Evolutionary conservation across 2,888 invertebrate genomes (phyloP).

Genomic region (Heliconius cydno): DNA sequence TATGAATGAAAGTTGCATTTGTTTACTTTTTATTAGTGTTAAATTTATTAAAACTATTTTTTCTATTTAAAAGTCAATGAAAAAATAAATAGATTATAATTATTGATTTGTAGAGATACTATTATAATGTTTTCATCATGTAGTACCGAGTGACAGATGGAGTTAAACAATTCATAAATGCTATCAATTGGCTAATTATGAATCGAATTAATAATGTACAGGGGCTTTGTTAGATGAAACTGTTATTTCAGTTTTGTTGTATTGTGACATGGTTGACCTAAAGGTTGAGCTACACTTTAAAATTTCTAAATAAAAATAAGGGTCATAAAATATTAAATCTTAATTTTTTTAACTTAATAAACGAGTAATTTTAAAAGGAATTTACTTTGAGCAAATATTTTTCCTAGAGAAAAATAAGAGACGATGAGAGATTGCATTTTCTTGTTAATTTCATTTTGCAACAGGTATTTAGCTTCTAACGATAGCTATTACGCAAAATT

Average conservation of each 20-base stretch:
- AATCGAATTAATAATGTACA: constrained; percentile 8
- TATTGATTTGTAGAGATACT: not conserved
- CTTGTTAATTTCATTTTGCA: constrained; percentile 4
- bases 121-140: not conserved
- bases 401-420: constrained; percentile 6
- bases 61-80: not conserved
- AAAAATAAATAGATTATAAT: not conserved
- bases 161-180: constrained; percentile 12
- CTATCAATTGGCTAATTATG: constrained; percentile 15
- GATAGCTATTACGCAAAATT: constrained; percentile 10
- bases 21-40: not conserved
- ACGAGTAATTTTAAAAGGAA: not conserved
- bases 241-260: constrained; percentile 3
- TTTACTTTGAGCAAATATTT: not conserved
- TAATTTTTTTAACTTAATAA: not conserved
- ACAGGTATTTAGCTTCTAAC: constrained; percentile 12
- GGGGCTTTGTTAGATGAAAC: constrained; percentile 3
- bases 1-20: too few species aligned
- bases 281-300: not conserved
- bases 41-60: not conserved
- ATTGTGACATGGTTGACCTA: not conserved
- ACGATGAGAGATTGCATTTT: constrained; percentile 6
- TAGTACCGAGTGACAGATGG: not conserved
- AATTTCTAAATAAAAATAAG: not conserved
- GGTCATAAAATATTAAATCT: not conserved